phyloP scores from a whole-genome alignment of 2,113 vertebrate species.

The Spea multiplicata region DNA sequence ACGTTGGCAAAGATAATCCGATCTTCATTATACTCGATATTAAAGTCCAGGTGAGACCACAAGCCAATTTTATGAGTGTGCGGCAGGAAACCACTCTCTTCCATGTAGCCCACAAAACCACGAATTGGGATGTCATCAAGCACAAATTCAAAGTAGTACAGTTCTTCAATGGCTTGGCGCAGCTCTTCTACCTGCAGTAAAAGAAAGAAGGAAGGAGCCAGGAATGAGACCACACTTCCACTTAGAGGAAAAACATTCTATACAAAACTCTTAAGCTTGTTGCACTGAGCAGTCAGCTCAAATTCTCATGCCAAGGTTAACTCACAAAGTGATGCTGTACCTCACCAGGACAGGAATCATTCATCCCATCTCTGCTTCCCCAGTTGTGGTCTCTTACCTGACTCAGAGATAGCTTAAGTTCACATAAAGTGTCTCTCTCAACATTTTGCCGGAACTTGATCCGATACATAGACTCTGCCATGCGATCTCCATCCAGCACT shows the following conservation, averaged over 20 bases:
- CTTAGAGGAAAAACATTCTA: no score
- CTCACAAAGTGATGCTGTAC: no score
- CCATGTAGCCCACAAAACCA: constrained; percentile 90
- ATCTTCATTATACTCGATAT: constrained; percentile 83
- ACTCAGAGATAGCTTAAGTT: constrained; percentile 67
- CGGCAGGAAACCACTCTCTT: constrained; percentile 87
- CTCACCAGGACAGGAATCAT: no score
- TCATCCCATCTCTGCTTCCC: no score
- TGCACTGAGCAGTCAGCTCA: no score
- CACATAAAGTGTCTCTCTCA: constrained; percentile 73
- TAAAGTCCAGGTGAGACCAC: constrained; percentile 87
- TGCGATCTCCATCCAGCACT: constrained; percentile 86
- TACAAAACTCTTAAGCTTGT: no score
- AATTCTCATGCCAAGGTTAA: no score
- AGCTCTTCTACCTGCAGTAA: constrained; percentile 76
- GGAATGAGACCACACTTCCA: no score
- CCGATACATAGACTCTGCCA: constrained; percentile 85
- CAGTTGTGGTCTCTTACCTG: constrained; percentile 57
- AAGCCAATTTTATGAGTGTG: constrained; percentile 87
- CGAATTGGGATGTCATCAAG: constrained; percentile 86
- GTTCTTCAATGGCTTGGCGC: constrained; percentile 83
- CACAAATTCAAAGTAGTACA: constrained; percentile 93
- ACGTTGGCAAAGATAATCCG: constrained; percentile 85
- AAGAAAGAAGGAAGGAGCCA: constrained; percentile 8
- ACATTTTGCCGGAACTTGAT: constrained; percentile 76